Evolutionary conservation across 2,888 invertebrate species (phyloP).

Genomic region (Tyria jacobaeae): DNA sequence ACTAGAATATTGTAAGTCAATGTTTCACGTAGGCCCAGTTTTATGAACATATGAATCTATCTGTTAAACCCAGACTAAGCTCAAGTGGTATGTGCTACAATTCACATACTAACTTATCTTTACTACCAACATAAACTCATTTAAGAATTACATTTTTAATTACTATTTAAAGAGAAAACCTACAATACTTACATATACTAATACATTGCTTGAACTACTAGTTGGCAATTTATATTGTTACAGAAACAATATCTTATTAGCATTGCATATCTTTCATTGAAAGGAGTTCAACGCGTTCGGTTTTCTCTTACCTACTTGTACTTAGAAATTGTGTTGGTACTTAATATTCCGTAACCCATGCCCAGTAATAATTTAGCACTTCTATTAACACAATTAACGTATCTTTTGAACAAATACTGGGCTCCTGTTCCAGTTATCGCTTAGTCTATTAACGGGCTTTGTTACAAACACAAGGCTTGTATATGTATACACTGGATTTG

Average conservation of each 20-base stretch:
- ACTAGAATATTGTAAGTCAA: not conserved
- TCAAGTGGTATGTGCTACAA: too few relatives aligned
- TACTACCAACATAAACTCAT: not conserved
- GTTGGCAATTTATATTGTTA: not conserved
- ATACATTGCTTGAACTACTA: not conserved
- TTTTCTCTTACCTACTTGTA: slow-evolving; percentile 1
- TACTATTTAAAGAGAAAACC: too few relatives aligned
- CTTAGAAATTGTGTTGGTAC: slow-evolving; percentile 20
- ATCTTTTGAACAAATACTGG: slow-evolving; percentile 46
- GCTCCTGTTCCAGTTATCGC: slow-evolving; percentile 50
- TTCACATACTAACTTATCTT: too few relatives aligned
- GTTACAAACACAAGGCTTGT: slow-evolving; percentile 32
- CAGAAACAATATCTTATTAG: not conserved
- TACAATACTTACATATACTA: too few relatives aligned
- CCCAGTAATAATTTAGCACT: slow-evolving; percentile 56
- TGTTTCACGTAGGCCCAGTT: too few relatives aligned
- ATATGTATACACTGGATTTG: slow-evolving; percentile 12
- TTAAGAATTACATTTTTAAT: too few relatives aligned
- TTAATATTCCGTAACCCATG: slow-evolving; percentile 37
- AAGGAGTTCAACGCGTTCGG: slow-evolving; percentile 50
- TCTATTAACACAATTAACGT: slow-evolving; percentile 61
- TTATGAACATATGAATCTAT: too few relatives aligned
- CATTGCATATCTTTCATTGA: slow-evolving; percentile 15
- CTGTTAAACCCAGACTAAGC: not conserved
- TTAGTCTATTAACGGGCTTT: slow-evolving; percentile 42